Evolutionary conservation across 2,888 invertebrate genomes (phyloP).

Genomic region (Phasia obesa): DNA sequence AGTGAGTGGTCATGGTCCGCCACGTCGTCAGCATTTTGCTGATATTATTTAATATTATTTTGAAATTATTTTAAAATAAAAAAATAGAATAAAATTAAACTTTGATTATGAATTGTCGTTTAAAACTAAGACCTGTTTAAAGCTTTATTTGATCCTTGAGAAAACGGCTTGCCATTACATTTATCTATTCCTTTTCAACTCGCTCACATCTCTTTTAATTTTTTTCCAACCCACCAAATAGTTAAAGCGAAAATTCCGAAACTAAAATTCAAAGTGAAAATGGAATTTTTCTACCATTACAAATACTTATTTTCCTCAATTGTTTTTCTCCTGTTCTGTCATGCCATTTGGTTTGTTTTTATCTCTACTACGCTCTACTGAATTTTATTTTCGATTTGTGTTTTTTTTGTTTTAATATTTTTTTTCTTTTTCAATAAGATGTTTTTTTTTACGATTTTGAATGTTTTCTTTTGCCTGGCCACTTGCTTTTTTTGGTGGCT

Average conservation of each 20-base stretch:
- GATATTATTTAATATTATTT: too few relatives aligned
- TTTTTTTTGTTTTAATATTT: constrained; percentile 7
- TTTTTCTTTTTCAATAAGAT: constrained; percentile 25
- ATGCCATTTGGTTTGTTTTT: constrained; percentile 22
- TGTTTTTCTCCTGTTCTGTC: constrained; percentile 29
- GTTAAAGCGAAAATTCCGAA: neutral
- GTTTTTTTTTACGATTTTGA: constrained; percentile 39
- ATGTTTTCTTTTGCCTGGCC: constrained; percentile 14
- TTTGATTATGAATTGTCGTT: too few relatives aligned
- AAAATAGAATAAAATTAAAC: too few relatives aligned
- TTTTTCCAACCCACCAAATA: neutral
- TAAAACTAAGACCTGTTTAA: too few relatives aligned
- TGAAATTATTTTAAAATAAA: too few relatives aligned
- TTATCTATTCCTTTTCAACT: too few relatives aligned
- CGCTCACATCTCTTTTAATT: neutral
- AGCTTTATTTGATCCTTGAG: too few relatives aligned
- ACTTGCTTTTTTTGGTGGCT: neutral
- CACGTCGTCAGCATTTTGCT: too few relatives aligned
- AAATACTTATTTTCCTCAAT: constrained; percentile 50
- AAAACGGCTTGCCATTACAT: too few relatives aligned
- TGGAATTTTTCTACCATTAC: constrained; percentile 39
- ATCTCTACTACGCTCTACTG: neutral
- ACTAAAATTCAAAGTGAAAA: constrained; percentile 38
- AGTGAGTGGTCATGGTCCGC: too few relatives aligned
- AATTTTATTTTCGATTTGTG: constrained; percentile 30